Conservation (phyloP, 92 coral and sea anemone genomes). For the Palythoa grandis region DNA sequence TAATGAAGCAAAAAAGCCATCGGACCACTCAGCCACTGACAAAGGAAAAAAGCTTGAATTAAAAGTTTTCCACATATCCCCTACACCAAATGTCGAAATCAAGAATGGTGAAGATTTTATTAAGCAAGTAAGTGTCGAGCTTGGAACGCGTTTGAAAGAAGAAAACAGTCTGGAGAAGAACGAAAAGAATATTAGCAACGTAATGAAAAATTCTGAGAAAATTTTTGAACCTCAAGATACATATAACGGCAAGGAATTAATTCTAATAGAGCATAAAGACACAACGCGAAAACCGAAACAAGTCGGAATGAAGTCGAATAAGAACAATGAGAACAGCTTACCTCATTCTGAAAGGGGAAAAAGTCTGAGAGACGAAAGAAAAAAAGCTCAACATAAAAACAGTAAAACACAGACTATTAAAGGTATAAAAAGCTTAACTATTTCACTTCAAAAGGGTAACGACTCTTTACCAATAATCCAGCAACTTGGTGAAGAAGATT, state of each 20-base stretch:
- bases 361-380: not conserved
- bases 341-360: not conserved
- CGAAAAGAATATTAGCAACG: not conserved
- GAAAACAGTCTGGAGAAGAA: not conserved
- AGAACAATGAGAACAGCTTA: not conserved
- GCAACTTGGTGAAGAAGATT: constrained; percentile 14
- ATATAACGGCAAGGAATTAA: not conserved
- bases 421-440: constrained; percentile 37
- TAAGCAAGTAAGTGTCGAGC: not conserved
- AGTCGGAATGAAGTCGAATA: not conserved
- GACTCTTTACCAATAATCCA: constrained; percentile 33
- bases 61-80: not conserved
- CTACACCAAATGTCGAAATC: not conserved
- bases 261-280: not conserved
- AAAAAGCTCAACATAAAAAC: not conserved
- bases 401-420: constrained; percentile 12
- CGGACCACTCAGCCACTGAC: not conserved
- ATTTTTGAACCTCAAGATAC: not conserved
- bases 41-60: constrained; percentile 10
- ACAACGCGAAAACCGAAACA: not conserved
- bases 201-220: not conserved
- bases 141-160: not conserved
- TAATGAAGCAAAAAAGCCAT: not conserved
- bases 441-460: constrained; percentile 40
- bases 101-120: not conserved